These are phyloP conservation scores for Kryphioiulus occultus DNA, from an alignment of 2,888 invertebrate genomes.

Conservation along the genomic window DNA sequence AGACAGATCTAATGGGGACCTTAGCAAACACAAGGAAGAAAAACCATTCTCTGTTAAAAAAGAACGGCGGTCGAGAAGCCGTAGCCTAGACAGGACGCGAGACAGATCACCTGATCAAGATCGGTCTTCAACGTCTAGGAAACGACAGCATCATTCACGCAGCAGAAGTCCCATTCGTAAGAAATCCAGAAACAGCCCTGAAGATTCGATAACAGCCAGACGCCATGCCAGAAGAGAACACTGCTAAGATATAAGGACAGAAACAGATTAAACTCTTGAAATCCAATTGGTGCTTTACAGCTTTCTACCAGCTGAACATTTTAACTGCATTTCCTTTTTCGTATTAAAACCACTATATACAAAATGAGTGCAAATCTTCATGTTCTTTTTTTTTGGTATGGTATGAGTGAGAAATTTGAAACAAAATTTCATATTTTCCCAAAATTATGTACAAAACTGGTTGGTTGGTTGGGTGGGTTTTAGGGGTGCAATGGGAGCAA, in stretches of 20 bases:
- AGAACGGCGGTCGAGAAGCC: neutral
- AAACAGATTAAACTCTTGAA: neutral
- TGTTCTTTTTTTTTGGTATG: too few relatives aligned
- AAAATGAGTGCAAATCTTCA: too few relatives aligned
- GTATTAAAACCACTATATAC: neutral
- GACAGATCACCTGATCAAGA: neutral
- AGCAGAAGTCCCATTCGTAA: neutral
- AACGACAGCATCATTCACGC: neutral
- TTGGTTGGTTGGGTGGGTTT: too few relatives aligned
- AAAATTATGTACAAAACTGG: too few relatives aligned
- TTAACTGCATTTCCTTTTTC: neutral
- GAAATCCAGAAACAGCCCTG: neutral
- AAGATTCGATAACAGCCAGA: neutral
- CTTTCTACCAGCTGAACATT: neutral
- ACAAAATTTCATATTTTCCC: too few relatives aligned
- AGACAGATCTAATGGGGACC: neutral
- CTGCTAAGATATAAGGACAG: neutral
- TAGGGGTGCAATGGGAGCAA: too few relatives aligned
- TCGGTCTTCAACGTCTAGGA: neutral
- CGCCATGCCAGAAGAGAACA: neutral
- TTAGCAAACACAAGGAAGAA: neutral
- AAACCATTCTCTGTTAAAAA: neutral
- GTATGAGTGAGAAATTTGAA: too few relatives aligned
- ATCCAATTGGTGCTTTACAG: constrained; percentile 9
- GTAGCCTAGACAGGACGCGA: neutral